Evolutionary conservation across 2,888 invertebrate genomes (phyloP), one percentile per base, ranked within the genome.

Genomic region (Teleogryllus oceanicus): DNA sequence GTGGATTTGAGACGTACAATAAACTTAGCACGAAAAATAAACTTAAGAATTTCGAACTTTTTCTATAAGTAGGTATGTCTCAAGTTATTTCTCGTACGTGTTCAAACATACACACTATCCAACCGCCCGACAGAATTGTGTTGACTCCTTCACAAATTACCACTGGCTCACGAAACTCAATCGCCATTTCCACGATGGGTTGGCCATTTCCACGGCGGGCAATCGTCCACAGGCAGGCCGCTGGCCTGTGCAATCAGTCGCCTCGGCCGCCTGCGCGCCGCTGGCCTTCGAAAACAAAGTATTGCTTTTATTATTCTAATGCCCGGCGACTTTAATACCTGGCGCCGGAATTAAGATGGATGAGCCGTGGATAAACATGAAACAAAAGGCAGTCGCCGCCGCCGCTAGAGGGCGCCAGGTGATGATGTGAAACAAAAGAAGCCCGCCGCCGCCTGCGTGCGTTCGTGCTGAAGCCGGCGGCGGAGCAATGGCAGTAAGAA

Each of bases 351-450:
- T 79, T 79, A 79, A 79, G 79, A 79, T 79, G 79, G 79, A 79
- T 79, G 79, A 77, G 79, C 79, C 79, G 62, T 79, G 79, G 79
- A 79, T 79, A 79, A 79, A 79, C 76, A 79, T 76, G 77, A 79
- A 79, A 79, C 79, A 79, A 79, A 79, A 79, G 79, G 76, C 76
- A 62, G 62, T 10, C 62, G 62, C 62, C 62, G 16, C 62, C 62
- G 62, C 62, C 11, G 62, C 62, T 76, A 51, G 79, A 79, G 76
- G 75, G 79, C 51, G 76, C 79, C 79, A 79, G 79, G 79, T 79
- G 76, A 79, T 79, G 79, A 79, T 79, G 79, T 76, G 50, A 76
- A 79, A 79, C 79, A 79, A 79, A 79, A 79, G 79, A 79, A 79
- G 76, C 76, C 37, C 37, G 37, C 37, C 37, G 37, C 37, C 8